phyloP scores from a whole-genome alignment of 2,113 vertebrate genomes.

The Paramisgurnus dabryanus region DNA sequence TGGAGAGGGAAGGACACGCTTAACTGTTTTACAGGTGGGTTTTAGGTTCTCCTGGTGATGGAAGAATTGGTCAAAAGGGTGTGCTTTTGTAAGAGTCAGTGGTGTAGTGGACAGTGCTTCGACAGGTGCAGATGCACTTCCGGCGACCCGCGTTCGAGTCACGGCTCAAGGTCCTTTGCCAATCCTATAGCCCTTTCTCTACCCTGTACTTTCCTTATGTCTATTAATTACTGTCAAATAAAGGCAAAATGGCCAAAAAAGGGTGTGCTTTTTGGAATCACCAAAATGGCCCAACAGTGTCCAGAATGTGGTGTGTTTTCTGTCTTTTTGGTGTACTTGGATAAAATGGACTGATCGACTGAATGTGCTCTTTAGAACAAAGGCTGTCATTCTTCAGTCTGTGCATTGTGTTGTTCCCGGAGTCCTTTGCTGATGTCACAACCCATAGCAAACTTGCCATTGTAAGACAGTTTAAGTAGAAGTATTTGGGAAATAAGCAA shows the following conservation, averaged over 20 bases:
- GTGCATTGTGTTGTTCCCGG: slow-evolving; percentile 2
- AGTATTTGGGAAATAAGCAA: neutral
- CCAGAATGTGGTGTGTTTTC: neutral
- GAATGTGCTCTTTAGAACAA: slow-evolving; percentile 41
- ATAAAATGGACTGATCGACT: slow-evolving; percentile 39
- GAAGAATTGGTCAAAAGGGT: neutral
- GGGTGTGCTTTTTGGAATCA: neutral
- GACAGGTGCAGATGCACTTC: too few species aligned
- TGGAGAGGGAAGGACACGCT: neutral
- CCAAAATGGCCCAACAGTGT: neutral
- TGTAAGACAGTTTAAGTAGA: neutral
- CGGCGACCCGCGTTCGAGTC: too few species aligned
- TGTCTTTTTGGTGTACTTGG: slow-evolving; percentile 27
- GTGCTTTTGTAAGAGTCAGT: too few species aligned
- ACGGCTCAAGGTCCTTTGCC: too few species aligned
- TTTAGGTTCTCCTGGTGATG: neutral
- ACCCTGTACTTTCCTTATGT: too few species aligned
- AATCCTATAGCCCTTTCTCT: too few species aligned
- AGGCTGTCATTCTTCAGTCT: slow-evolving; percentile 31
- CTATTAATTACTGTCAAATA: too few species aligned
- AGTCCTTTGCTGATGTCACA: slow-evolving; percentile 25
- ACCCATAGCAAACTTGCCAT: slow-evolving; percentile 21
- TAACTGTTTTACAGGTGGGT: neutral
- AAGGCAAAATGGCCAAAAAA: neutral
- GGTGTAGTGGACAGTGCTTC: too few species aligned